phyloP scores from a whole-genome alignment of 2,113 vertebrate species.

The Tautogolabrus adspersus region DNA sequence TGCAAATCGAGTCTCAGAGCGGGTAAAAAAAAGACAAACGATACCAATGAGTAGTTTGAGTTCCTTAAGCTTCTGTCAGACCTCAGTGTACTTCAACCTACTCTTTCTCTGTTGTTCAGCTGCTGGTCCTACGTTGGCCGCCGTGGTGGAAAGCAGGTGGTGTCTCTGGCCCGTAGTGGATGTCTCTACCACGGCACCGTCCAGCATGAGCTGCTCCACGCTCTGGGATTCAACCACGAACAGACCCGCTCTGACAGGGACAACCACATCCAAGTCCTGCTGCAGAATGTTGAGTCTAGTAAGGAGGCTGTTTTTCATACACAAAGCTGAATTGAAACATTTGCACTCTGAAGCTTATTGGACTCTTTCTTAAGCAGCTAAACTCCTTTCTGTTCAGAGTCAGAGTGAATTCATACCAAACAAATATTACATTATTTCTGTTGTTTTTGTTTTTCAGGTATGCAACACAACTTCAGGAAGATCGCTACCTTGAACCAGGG shows the following conservation, averaged over 20 bases:
- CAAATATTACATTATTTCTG: neutral
- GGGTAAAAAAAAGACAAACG: conserved; percentile 51
- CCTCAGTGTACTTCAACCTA: too few species aligned
- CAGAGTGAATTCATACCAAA: neutral
- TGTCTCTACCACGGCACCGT: conserved; percentile 72
- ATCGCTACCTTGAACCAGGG: conserved; percentile 75
- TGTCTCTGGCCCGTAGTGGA: conserved; percentile 70
- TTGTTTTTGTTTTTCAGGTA: conserved; percentile 26
- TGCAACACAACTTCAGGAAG: conserved; percentile 68
- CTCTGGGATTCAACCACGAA: conserved; percentile 82
- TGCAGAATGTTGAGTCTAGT: neutral
- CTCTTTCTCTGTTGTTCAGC: conserved; percentile 43
- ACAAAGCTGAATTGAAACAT: neutral
- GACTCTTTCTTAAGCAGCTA: too few species aligned
- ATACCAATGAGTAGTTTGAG: neutral
- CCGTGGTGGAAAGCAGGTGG: conserved; percentile 56
- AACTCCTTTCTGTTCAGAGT: too few species aligned
- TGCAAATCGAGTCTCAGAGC: conserved; percentile 66
- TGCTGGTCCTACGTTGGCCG: conserved; percentile 78
- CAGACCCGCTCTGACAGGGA: conserved; percentile 82
- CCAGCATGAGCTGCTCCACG: conserved; percentile 82
- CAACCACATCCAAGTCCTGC: conserved; percentile 52
- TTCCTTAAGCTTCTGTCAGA: too few species aligned
- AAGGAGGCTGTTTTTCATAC: neutral
- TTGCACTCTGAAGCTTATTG: too few species aligned